Evolutionary conservation across 2,888 invertebrate genomes (phyloP), one percentile per base, ranked within the genome.

Genomic region (Apoda limacodes): DNA sequence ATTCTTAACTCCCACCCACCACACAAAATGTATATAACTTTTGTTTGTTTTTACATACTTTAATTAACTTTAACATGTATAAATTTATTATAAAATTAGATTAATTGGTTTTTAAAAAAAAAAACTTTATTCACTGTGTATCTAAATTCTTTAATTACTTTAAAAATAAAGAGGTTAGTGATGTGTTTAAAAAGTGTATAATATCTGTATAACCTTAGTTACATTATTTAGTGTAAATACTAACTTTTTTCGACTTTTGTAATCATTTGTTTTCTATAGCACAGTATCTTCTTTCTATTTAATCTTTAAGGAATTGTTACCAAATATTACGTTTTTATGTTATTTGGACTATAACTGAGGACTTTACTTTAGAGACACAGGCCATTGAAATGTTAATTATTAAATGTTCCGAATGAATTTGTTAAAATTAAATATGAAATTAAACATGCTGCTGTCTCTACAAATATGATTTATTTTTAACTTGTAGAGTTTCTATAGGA

Each of bases 291-390:
- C 43, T 50, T 52, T 42, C 42, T 48, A 40, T 42, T 52, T 57
- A 60, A 53, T 56, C 58, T 54, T 34, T 65, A 62, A 74, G 74
- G 66, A 71, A 68, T 76, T 74, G 80, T 80, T 80, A 80, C 80
- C 80, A 80, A 80, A 80, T 78, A 80, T 78, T 68, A 70, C 17
- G 17, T 6, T 17, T 17, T 5, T 17, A 17, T 17, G 5, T n/a
- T n/a, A n/a, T n/a, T n/a, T n/a, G n/a, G n/a, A n/a, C n/a, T n/a
- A n/a, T n/a, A n/a, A n/a, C n/a, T n/a, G n/a, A n/a, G n/a, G n/a
- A n/a, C n/a, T n/a, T n/a, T n/a, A n/a, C n/a, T n/a, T n/a, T n/a
- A n/a, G n/a, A n/a, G n/a, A n/a, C n/a, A n/a, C n/a, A n/a, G n/a
- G n/a, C n/a, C n/a, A n/a, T n/a, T n/a, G n/a, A n/a, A n/a, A n/a